Percentiles rank a stretch among this genome's conserved stretches.
Evolutionary conservation across 2,888 invertebrate species (phyloP).

Genomic region (Rotaria socialis): DNA sequence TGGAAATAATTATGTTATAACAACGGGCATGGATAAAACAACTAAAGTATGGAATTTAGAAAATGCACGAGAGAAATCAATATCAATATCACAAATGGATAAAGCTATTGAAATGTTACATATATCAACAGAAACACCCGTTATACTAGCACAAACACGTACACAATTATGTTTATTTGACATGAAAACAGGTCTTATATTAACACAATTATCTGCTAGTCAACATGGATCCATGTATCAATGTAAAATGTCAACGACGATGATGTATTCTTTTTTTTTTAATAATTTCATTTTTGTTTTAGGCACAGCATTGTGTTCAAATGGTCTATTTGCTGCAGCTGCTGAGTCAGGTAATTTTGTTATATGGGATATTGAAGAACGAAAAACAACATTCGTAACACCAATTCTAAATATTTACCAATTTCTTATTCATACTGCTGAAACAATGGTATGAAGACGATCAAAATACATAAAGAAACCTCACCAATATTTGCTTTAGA

Average conservation of each 20-base stretch:
- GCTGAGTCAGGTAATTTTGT: conserved; percentile 79
- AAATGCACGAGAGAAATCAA: conserved; percentile 94
- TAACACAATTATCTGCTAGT: conserved; percentile 71
- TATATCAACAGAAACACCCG: conserved; percentile 67
- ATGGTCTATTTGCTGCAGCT: conserved; percentile 77
- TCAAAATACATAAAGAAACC: neutral
- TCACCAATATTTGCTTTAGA: neutral
- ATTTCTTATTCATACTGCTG: neutral
- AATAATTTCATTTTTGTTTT: neutral
- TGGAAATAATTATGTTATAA: conserved; percentile 69
- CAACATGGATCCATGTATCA: conserved; percentile 42
- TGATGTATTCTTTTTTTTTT: no score
- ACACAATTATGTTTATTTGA: conserved; percentile 94
- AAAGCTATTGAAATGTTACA: conserved; percentile 81
- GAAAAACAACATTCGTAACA: conserved; percentile 35
- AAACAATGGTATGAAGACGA: neutral
- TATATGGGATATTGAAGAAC: conserved; percentile 68
- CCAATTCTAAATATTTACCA: neutral
- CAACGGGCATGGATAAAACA: conserved; percentile 91
- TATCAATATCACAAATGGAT: conserved; percentile 88
- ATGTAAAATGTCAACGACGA: neutral
- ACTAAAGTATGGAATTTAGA: conserved; percentile 99
- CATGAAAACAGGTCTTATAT: conserved; percentile 75
- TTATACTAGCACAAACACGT: conserved; percentile 86
- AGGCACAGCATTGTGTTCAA: conserved; percentile 74